Evolutionary conservation across 2,888 invertebrate genomes (phyloP).

Genomic region (Agrotis segetum): DNA sequence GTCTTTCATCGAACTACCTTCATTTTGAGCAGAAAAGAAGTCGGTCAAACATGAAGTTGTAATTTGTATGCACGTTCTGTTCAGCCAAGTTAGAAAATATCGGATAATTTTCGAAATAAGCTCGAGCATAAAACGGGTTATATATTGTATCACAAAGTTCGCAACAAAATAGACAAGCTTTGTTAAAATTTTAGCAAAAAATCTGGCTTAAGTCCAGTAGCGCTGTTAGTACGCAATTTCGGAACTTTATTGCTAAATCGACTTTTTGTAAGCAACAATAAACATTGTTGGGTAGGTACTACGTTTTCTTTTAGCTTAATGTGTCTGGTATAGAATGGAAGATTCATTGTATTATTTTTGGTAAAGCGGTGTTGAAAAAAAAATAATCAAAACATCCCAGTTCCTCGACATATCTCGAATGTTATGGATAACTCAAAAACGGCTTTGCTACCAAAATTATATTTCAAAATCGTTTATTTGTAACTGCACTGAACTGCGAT

Average conservation of each 20-base stretch:
- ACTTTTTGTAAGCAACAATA: slow-evolving; percentile 54
- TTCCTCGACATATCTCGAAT: neutral
- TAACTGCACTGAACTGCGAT: too few relatives aligned
- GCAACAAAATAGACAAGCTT: slow-evolving; percentile 42
- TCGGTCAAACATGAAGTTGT: slow-evolving; percentile 7
- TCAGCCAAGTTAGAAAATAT: slow-evolving; percentile 9
- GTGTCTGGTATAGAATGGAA: neutral
- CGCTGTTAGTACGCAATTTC: slow-evolving; percentile 52
- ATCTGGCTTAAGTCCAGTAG: slow-evolving; percentile 50
- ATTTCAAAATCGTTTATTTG: too few relatives aligned
- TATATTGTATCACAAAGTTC: slow-evolving; percentile 25
- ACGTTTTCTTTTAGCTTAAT: slow-evolving; percentile 19
- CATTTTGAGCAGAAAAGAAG: slow-evolving; percentile 22
- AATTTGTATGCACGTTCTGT: slow-evolving; percentile 16
- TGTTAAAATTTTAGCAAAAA: slow-evolving; percentile 50
- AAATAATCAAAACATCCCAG: neutral
- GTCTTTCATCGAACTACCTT: slow-evolving; percentile 36
- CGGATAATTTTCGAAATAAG: slow-evolving; percentile 26
- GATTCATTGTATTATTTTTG: neutral
- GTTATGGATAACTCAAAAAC: too few relatives aligned
- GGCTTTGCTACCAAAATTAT: too few relatives aligned
- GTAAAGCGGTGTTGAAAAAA: too few relatives aligned
- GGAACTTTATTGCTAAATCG: slow-evolving; percentile 53
- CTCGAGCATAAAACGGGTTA: slow-evolving; percentile 10
- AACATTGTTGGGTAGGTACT: slow-evolving; percentile 24